These are phyloP conservation scores for Jaculus jaculus DNA, from an alignment of 2,113 vertebrate species.

Conservation along the genomic window DNA sequence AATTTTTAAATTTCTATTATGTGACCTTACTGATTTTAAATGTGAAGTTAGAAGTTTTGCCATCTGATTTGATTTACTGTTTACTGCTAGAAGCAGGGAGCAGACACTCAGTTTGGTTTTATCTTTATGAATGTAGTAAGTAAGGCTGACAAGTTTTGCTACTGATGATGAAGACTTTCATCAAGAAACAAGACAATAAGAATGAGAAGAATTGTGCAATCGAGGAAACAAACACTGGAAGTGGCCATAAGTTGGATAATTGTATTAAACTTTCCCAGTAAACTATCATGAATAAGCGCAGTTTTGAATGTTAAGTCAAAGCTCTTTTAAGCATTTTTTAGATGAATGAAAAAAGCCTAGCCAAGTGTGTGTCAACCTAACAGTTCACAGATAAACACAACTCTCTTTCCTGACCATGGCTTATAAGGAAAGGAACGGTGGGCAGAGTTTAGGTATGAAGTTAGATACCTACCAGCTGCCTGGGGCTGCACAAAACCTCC, in stretches of 20 bases:
- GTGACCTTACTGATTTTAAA: conserved; percentile 23
- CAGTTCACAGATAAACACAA: conserved; percentile 28
- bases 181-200: background rate
- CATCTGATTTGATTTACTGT: background rate
- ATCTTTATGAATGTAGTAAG: background rate
- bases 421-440: conserved; percentile 1
- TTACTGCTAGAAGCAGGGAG: conserved; percentile 2
- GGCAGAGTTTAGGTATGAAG: conserved; percentile 33
- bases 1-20: background rate
- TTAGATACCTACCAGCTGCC: conserved; percentile 86
- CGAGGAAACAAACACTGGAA: background rate
- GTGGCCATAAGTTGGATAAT: background rate
- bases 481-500: conserved; percentile 95
- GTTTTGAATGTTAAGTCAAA: background rate
- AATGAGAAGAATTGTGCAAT: background rate
- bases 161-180: conserved; percentile 14
- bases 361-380: background rate
- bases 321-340: conserved; percentile 1
- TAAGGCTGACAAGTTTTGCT: background rate
- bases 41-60: background rate
- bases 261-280: conserved; percentile 10
- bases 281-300: conserved; percentile 4
- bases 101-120: background rate
- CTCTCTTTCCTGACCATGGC: background rate
- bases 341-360: background rate